Percentiles rank a stretch among this genome's conserved stretches.
phyloP scores from a whole-genome alignment of 2,797 vertebrate genomes.

The Smutsia gigantea region DNA sequence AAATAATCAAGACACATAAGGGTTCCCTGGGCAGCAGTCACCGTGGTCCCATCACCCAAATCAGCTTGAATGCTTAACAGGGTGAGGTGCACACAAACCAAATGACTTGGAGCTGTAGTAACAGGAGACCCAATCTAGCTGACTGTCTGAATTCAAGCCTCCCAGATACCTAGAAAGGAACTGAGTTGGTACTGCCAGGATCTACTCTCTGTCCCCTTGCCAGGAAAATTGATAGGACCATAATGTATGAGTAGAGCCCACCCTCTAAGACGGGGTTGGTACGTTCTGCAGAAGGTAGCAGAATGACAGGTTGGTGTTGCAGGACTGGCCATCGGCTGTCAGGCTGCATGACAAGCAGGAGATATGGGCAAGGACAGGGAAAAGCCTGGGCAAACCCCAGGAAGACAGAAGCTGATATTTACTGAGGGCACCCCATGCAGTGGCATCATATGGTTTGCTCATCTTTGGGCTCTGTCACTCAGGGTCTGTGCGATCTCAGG shows the following conservation, averaged over 20 bases:
- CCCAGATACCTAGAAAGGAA: background rate
- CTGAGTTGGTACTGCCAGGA: background rate
- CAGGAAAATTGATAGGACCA: background rate
- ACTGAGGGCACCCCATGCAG: background rate
- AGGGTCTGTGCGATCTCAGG: background rate
- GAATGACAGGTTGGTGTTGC: background rate
- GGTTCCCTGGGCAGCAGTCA: background rate
- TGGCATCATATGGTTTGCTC: background rate
- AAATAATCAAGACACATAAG: background rate
- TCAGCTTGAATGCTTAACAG: background rate
- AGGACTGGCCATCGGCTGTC: background rate
- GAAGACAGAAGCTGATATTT: background rate
- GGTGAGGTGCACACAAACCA: background rate
- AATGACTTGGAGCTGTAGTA: background rate
- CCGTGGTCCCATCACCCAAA: accelerated
- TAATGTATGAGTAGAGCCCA: background rate
- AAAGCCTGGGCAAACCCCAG: background rate
- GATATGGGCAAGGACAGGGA: background rate
- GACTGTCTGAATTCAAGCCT: background rate
- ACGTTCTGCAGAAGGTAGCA: background rate
- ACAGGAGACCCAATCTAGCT: background rate
- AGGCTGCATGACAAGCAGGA: background rate
- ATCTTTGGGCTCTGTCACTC: background rate
- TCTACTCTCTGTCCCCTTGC: background rate
- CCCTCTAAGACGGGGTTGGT: background rate